These are phyloP conservation scores for Synanthedon vespiformis DNA, from an alignment of 2,888 invertebrate genomes.

Conservation along the genomic window DNA sequence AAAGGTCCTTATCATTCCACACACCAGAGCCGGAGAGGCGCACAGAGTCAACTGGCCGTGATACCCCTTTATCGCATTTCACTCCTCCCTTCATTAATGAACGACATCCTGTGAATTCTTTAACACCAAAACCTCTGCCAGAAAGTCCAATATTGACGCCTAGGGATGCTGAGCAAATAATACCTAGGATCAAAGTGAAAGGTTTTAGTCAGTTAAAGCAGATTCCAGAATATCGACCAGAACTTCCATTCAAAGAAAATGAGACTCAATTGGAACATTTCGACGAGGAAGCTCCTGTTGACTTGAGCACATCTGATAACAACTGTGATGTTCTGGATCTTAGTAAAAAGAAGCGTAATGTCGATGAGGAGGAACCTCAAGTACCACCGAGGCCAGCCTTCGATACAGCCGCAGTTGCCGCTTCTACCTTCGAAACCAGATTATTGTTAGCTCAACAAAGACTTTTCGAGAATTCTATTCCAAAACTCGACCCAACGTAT, in stretches of 20 bases:
- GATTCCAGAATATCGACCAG: constrained; percentile 62
- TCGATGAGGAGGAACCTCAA: constrained; percentile 44
- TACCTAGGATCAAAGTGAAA: constrained; percentile 72
- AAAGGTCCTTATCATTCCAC: constrained; percentile 67
- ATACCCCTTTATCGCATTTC: constrained; percentile 56
- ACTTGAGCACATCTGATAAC: constrained; percentile 74
- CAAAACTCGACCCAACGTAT: constrained; percentile 73
- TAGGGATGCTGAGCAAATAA: constrained; percentile 44
- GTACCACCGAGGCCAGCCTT: constrained; percentile 54
- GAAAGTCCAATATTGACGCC: constrained; percentile 39
- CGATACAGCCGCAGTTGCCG: constrained; percentile 41
- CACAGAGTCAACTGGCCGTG: constrained; percentile 45
- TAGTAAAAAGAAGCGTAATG: constrained; percentile 77
- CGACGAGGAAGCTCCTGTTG: constrained; percentile 73
- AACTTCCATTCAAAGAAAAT: constrained; percentile 37
- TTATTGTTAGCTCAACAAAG: constrained; percentile 76
- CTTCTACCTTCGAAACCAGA: constrained; percentile 64
- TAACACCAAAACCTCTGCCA: constrained; percentile 42
- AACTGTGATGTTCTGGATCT: constrained; percentile 81
- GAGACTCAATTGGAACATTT: constrained; percentile 44
- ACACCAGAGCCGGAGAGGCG: constrained; percentile 64
- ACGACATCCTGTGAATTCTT: constrained; percentile 51
- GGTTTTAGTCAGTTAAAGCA: constrained; percentile 73
- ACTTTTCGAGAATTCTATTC: constrained; percentile 71
- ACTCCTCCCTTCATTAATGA: constrained; percentile 55